These are phyloP conservation scores for Platyscapa corneri DNA, from an alignment of 1,140 invertebrate species.

Conservation along the genomic window DNA sequence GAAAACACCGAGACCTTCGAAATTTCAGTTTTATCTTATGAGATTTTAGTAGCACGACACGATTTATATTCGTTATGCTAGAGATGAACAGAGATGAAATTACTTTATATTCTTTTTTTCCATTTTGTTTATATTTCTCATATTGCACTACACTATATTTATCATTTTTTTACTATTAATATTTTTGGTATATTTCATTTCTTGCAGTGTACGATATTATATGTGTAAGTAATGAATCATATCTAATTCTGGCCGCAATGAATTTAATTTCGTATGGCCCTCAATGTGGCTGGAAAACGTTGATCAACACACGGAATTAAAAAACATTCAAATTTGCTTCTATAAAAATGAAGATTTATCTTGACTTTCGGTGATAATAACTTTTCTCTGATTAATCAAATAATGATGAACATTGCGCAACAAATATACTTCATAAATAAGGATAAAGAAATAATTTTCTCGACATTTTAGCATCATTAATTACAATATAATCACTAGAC, in stretches of 20 bases:
- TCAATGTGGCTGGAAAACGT: conserved; percentile 9
- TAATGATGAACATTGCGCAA: background rate
- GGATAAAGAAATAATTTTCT: background rate
- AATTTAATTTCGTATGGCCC: conserved; percentile 9
- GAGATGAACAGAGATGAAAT: too few species aligned
- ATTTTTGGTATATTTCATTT: background rate
- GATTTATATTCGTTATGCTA: too few species aligned
- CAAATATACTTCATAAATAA: background rate
- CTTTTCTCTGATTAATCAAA: background rate
- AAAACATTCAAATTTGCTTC: conserved; percentile 15
- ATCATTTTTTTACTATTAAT: conserved; percentile 20
- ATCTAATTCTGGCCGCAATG: conserved; percentile 21
- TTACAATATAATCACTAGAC: background rate
- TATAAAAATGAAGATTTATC: background rate
- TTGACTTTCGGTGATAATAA: background rate
- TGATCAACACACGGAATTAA: background rate
- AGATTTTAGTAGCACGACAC: background rate
- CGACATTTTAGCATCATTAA: background rate
- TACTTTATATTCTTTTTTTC: too few species aligned
- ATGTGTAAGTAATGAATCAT: conserved; percentile 24
- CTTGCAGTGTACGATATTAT: background rate
- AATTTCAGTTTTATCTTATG: background rate
- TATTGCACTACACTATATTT: background rate
- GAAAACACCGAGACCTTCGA: conserved; percentile 15
- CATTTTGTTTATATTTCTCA: background rate